phyloP scores from a whole-genome alignment of 2,797 vertebrate species.

The Acanthurus tractus region DNA sequence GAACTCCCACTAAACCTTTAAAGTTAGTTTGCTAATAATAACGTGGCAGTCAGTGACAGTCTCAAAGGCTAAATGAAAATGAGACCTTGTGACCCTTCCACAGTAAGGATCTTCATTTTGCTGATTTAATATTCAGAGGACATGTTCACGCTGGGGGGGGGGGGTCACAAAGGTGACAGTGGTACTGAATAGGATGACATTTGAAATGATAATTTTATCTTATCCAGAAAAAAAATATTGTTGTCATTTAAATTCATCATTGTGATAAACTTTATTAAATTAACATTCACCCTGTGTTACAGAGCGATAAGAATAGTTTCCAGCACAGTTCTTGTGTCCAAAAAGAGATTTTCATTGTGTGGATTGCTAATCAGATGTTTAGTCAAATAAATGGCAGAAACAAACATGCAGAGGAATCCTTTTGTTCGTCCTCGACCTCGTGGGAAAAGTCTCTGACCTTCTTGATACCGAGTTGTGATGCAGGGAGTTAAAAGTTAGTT shows the following conservation, averaged over 20 bases:
- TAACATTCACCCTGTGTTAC: slow-evolving; percentile 62
- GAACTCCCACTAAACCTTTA: slow-evolving; percentile 29
- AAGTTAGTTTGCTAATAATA: slow-evolving; percentile 65
- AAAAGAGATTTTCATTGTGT: slow-evolving; percentile 42
- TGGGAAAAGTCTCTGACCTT: slow-evolving; percentile 38
- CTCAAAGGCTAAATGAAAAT: slow-evolving; percentile 74
- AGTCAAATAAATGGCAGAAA: slow-evolving; percentile 16
- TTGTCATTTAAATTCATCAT: slow-evolving; percentile 76
- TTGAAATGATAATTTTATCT: slow-evolving; percentile 82
- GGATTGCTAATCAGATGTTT: slow-evolving; percentile 59
- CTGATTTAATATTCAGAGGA: slow-evolving; percentile 79
- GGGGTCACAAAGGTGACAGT: slow-evolving; percentile 74
- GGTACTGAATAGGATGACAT: slow-evolving; percentile 71
- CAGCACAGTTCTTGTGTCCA: slow-evolving; percentile 28
- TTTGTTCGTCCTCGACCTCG: slow-evolving; percentile 32
- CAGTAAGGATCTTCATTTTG: slow-evolving; percentile 64
- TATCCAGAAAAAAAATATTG: slow-evolving; percentile 46
- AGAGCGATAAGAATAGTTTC: slow-evolving; percentile 57
- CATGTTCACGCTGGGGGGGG: slow-evolving; percentile 67
- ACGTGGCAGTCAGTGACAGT: slow-evolving; percentile 43
- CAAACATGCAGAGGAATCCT: slow-evolving; percentile 21
- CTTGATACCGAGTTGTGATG: slow-evolving; percentile 4
- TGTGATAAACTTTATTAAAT: slow-evolving; percentile 70
- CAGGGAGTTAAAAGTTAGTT: neutral
- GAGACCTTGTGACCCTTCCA: slow-evolving; percentile 71